Conservation (phyloP, 2,113 vertebrate genomes). For the Ahaetulla prasina region DNA sequence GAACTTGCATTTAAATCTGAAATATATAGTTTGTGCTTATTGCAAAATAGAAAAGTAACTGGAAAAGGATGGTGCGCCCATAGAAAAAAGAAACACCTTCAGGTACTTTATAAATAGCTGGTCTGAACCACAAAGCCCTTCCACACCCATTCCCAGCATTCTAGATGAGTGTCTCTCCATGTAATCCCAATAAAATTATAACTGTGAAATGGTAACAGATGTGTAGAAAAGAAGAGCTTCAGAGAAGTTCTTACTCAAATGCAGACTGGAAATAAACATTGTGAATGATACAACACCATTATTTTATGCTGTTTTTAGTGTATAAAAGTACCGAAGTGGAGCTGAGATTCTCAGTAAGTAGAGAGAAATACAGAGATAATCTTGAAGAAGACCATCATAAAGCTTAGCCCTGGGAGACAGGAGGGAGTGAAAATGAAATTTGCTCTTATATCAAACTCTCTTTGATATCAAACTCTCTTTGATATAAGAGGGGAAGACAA, state of each 20-base stretch:
- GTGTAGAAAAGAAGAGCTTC: not conserved
- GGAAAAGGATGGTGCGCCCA: constrained; percentile 5
- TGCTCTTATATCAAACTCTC: not conserved
- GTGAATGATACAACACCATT: not conserved
- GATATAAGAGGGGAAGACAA: not conserved
- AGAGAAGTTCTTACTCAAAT: not conserved
- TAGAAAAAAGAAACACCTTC: constrained; percentile 27
- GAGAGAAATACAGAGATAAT: not conserved
- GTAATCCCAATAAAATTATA: not conserved
- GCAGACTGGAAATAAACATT: not conserved
- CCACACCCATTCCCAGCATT: constrained; percentile 30
- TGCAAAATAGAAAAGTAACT: not conserved
- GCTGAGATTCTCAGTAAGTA: not conserved
- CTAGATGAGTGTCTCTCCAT: constrained; percentile 26
- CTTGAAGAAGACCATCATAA: not conserved
- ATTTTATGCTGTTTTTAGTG: not conserved
- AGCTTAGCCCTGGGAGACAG: not conserved
- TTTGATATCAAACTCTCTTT: not conserved
- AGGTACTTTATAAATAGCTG: constrained; percentile 15
- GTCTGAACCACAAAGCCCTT: constrained; percentile 26
- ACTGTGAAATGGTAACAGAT: not conserved
- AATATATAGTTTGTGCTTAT: accelerated
- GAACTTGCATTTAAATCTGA: not conserved
- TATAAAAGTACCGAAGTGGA: not conserved
- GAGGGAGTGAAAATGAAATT: not conserved